phyloP scores from a whole-genome alignment of 2,888 invertebrate genomes.

The Drosophila leonis region DNA sequence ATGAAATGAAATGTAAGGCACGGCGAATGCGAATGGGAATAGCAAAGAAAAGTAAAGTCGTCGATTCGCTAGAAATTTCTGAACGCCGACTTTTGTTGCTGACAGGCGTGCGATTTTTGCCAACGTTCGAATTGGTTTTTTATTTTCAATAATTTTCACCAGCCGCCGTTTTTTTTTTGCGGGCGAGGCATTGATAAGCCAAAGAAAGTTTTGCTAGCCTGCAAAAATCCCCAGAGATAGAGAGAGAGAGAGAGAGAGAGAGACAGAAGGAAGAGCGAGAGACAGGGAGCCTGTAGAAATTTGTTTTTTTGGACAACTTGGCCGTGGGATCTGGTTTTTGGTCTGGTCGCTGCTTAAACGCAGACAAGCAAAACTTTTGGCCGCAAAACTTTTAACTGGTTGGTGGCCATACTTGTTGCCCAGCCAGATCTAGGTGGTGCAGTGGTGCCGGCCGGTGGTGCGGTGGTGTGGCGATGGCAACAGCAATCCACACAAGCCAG shows the following conservation, averaged over 20 bases:
- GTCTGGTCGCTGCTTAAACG: constrained; percentile 73
- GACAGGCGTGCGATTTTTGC: constrained; percentile 26
- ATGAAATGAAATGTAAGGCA: constrained; percentile 27
- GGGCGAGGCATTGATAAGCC: constrained; percentile 70
- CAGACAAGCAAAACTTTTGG: constrained; percentile 76
- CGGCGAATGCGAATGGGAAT: background rate
- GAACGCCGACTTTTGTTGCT: constrained; percentile 25
- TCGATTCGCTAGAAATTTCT: constrained; percentile 6
- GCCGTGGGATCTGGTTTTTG: constrained; percentile 45
- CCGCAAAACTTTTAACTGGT: constrained; percentile 71
- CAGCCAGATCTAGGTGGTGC: constrained; percentile 16
- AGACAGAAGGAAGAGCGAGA: background rate
- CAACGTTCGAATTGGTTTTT: constrained; percentile 14
- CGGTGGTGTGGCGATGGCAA: constrained; percentile 15
- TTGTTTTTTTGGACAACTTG: constrained; percentile 62
- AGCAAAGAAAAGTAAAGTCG: background rate
- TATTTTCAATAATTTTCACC: constrained; percentile 49
- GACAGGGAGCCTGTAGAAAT: constrained; percentile 32
- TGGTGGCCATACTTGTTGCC: constrained; percentile 66
- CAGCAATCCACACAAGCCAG: constrained; percentile 59
- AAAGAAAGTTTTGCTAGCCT: constrained; percentile 59
- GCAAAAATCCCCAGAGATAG: constrained; percentile 37
- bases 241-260: background rate
- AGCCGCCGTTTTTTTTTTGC: constrained; percentile 20
- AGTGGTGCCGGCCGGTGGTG: constrained; percentile 4